Evolutionary conservation across 2,797 vertebrate genomes (phyloP), one percentile per base, ranked within the genome.

Genomic region (Xerus rutilus): DNA sequence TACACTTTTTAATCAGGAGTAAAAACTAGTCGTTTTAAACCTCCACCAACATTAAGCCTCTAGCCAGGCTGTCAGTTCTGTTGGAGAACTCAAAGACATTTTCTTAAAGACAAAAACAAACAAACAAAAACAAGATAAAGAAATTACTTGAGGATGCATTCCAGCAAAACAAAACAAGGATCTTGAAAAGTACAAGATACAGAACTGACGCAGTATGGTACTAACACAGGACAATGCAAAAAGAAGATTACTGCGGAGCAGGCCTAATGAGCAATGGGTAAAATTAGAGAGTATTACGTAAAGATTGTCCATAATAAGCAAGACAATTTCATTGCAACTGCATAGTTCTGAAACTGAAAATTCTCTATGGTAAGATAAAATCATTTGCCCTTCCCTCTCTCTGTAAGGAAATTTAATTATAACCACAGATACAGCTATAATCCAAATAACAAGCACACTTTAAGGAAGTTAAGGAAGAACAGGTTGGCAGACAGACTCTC

Each of bases 151-250:
- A 91, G 76, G 39, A 85, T 81, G 1, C 25, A 84, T 76, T 90
- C 62, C 23, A 77, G 54, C 28, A 87, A 94, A 94, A 77, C 45
- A 39, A 94, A 95, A 96, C 5, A 65, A 23, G 62, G 74, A 85
- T 90, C 15, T 39, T 92, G 45, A 74, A 85, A 91, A 69, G 15
- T 45, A 3, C 49, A 76, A 81, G 47, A 77, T 23, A 20, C 8
- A 11, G 9, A 57, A 76, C 7, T 95, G 67, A 95, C 91, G n/a
- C 20, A 45, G 39, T 82, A 5, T 20, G 20, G 25, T 32, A 64
- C 20, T 67, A 70, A 74, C 25, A 73, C 10, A 65, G 23, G 17
- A 6, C 49, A 84, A 69, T 21, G 17, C 15, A 86, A 87, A 95
- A 32, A 65, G 7, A 90, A 92, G 25, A 5, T 23, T 30, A 32